Conservation (phyloP, 1,140 invertebrate genomes). For the Drosophila insularis region DNA sequence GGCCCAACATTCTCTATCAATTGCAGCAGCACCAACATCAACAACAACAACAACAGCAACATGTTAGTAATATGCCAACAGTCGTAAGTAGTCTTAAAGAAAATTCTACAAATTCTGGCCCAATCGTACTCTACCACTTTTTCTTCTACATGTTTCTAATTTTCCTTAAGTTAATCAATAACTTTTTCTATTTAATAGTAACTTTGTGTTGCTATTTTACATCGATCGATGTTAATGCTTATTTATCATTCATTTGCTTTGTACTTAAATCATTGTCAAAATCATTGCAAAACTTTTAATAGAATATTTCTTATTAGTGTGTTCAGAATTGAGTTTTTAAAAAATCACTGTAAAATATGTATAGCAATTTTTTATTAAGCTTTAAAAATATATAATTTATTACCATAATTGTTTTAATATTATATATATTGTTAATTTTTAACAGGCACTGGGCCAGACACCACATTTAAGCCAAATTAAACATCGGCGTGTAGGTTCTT, state of each 20-base stretch:
- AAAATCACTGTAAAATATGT: not conserved
- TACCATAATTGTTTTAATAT: not conserved
- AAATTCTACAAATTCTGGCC: slow-evolving; percentile 1
- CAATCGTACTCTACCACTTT: slow-evolving; percentile 4
- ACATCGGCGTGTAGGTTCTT: slow-evolving; percentile 79
- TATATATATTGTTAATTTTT: not conserved
- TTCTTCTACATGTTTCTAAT: slow-evolving; percentile 10
- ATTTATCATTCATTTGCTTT: not conserved
- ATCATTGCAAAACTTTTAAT: not conserved
- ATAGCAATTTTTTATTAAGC: not conserved
- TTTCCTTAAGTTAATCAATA: too few relatives aligned
- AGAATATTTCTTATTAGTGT: not conserved
- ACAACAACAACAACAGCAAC: slow-evolving; percentile 61
- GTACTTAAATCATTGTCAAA: not conserved
- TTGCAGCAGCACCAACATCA: slow-evolving; percentile 81
- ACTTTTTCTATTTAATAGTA: not conserved
- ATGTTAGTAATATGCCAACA: slow-evolving; percentile 54
- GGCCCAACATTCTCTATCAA: slow-evolving; percentile 84
- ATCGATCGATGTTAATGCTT: not conserved
- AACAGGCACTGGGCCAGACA: slow-evolving; percentile 75
- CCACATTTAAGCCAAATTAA: slow-evolving; percentile 75
- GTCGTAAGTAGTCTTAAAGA: slow-evolving; percentile 62
- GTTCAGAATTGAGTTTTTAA: not conserved
- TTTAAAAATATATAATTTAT: not conserved
- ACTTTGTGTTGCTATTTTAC: not conserved